Conservation (phyloP, 2,797 vertebrate genomes). For the Myotis vivesi region DNA sequence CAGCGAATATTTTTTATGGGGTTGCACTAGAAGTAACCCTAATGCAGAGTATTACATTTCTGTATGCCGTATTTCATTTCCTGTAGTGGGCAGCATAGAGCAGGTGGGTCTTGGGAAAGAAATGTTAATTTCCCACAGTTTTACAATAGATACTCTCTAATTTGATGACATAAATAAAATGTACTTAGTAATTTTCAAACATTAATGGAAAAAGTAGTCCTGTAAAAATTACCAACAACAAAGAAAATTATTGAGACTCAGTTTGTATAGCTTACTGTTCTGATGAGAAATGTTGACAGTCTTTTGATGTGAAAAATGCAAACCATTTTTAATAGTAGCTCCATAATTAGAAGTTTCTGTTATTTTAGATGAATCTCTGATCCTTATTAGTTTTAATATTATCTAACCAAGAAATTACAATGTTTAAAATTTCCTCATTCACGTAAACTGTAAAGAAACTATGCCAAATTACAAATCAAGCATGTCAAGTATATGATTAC, state of each 20-base stretch:
- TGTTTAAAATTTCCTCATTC: slow-evolving; percentile 29
- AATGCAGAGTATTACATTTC: slow-evolving; percentile 14
- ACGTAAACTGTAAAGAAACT: neutral
- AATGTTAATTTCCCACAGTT: slow-evolving; percentile 36
- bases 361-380: neutral
- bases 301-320: neutral
- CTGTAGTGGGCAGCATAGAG: slow-evolving; percentile 78
- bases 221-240: slow-evolving; percentile 4
- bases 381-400: neutral
- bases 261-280: slow-evolving; percentile 13
- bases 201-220: slow-evolving; percentile 1
- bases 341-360: neutral
- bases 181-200: slow-evolving; percentile 20
- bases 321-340: neutral
- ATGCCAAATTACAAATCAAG: slow-evolving; percentile 16
- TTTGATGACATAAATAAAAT: slow-evolving; percentile 43
- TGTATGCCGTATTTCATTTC: slow-evolving; percentile 57
- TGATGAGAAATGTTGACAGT: slow-evolving; percentile 2
- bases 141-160: slow-evolving; percentile 41
- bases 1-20: slow-evolving; percentile 5
- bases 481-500: neutral
- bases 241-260: slow-evolving; percentile 32
- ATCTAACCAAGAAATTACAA: slow-evolving; percentile 35
- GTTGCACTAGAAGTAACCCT: neutral
- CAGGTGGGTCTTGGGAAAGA: slow-evolving; percentile 55